Base-by-base conservation (phyloP, 2,797 vertebrate genomes). In the Sebastes oblongus region DNA sequence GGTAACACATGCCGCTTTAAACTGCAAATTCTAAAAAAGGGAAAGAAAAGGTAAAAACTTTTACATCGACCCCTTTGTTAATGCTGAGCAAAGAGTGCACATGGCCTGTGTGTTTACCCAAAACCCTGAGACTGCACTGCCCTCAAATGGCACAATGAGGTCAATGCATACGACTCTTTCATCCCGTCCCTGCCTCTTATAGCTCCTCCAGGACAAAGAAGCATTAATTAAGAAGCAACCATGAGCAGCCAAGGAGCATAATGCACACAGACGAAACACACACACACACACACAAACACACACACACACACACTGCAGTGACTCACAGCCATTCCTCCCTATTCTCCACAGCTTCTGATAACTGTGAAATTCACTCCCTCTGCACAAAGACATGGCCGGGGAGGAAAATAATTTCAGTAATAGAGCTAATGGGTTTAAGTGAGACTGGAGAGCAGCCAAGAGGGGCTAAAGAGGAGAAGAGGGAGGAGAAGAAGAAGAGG, bases 361-460 rank as follows among this genome's bases (percentile, higher is more conserved):
- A 95, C 95, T 96, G 95, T 96, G 97, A 97, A 97, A 97, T 97
- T 95, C 95, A 94, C 89, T 95, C 94, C 89, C 89, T 91, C 95
- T 94, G 93, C 93, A 96, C 96, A 96, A 93, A 93, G 91, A 87
- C 90, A 86, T 88, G 85, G 89, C 90, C 78, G 81, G 80, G 86
- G 87, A 97, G 96, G 93, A 93, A 97, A 97, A 96, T 95, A 92
- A 96, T 97, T 96, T 96, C 94, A 95, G 93, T 96, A 96, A 97
- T 96, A 97, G 95, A 95, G 93, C 94, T 96, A 96, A 96, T 96
- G 96, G 95, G 94, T 96, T 96, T 96, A 95, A 96, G 95, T 96
- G 94, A 93, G 95, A 92, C 95, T 96, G 97, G 96, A 95, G 87
- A 90, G 86, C 85, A 91, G 95, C 96, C 97, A 97, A 94, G 85